Percentiles rank a stretch among this genome's conserved stretches.
Evolutionary conservation across 64 coral and sea anemone species (phyloP).

Genomic region (Astreopora myriophthalma): DNA sequence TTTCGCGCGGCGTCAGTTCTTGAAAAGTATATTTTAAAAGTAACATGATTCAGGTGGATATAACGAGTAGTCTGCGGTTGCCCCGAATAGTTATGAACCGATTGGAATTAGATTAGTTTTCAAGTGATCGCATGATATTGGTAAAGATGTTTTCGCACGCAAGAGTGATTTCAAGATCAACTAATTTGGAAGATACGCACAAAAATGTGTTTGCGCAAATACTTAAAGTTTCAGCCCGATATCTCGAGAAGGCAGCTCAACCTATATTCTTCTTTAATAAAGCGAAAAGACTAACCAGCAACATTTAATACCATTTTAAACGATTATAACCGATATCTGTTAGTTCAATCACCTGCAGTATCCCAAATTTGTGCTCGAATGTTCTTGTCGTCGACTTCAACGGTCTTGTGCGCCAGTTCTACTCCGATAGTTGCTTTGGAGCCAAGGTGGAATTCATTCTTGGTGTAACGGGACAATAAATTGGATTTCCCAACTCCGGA

Average conservation of each 20-base stretch:
- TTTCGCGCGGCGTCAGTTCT: background rate
- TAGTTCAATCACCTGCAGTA: conserved; percentile 77
- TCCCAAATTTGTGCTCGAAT: conserved; percentile 99
- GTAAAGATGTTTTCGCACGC: background rate
- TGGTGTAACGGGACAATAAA: conserved; percentile 91
- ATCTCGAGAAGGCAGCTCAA: too few species aligned
- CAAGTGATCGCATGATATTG: background rate
- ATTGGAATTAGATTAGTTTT: background rate
- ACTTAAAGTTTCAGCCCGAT: too few species aligned
- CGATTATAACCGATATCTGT: background rate
- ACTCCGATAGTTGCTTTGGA: conserved; percentile 99
- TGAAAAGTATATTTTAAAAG: background rate
- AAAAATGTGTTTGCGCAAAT: too few species aligned
- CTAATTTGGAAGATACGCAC: background rate
- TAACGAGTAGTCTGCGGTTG: background rate
- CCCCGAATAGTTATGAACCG: background rate
- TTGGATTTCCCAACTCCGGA: conserved; percentile 98
- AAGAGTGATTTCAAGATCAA: background rate
- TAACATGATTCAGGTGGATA: background rate
- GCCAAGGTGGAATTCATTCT: conserved; percentile 95
- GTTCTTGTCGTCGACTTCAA: conserved; percentile 86
- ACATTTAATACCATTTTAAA: background rate
- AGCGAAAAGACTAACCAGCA: background rate
- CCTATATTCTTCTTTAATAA: too few species aligned
- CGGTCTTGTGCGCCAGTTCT: conserved; percentile 92